phyloP scores from a whole-genome alignment of 1,140 invertebrate species.

The Ceratosolen solmsi region DNA sequence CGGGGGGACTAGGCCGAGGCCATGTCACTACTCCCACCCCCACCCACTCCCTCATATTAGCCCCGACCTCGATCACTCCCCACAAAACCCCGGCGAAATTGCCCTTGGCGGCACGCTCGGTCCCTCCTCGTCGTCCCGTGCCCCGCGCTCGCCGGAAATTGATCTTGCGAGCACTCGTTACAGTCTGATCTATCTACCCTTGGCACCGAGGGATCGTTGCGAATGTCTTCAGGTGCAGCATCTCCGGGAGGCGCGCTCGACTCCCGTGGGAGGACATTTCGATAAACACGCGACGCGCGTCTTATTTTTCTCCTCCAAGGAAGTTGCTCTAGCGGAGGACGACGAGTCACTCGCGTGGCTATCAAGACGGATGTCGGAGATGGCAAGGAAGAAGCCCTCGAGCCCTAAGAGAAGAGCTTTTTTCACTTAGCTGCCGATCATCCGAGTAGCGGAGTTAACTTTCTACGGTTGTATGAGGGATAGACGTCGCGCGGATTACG shows the following conservation, averaged over 20 bases:
- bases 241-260: conserved; percentile 48
- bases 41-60: no score
- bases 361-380: not conserved
- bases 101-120: not conserved
- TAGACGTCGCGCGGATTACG: no score
- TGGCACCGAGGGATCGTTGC: conserved; percentile 28
- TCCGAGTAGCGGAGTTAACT: conserved; percentile 34
- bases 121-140: no score
- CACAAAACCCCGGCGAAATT: not conserved
- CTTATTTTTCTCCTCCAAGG: conserved; percentile 50
- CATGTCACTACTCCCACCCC: not conserved
- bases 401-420: conserved; percentile 54
- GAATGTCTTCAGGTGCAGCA: conserved; percentile 31
- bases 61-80: no score
- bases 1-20: not conserved
- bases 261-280: conserved; percentile 57
- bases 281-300: conserved; percentile 59
- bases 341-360: conserved; percentile 8
- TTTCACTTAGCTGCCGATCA: conserved; percentile 61
- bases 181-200: conserved; percentile 30
- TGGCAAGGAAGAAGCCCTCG: conserved; percentile 47
- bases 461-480: no score
- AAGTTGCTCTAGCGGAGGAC: conserved; percentile 56
- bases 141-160: not conserved
- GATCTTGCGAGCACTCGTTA: conserved; percentile 5